A percentile compares a stretch with the other conserved stretches of the same genome.
Conservation (phyloP, 2,113 vertebrate species). For the Scophthalmus maximus region DNA sequence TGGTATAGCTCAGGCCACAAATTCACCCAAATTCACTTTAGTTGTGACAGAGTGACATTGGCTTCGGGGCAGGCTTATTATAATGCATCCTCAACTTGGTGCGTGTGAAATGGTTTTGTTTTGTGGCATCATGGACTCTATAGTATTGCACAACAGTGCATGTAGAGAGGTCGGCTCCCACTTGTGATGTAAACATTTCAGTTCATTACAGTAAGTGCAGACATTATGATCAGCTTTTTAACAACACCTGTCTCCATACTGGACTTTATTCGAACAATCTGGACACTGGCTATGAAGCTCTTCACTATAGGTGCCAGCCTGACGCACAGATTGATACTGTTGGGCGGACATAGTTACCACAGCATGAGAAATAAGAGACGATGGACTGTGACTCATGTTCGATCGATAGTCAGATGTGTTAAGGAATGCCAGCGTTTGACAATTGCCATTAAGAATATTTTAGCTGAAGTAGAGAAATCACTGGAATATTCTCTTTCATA, state of each 20-base stretch:
- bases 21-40: conserved; percentile 70
- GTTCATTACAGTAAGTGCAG: background rate
- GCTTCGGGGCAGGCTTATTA: conserved; percentile 44
- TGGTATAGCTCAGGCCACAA: conserved; percentile 68
- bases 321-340: background rate
- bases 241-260: background rate
- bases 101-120: background rate
- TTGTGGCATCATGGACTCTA: background rate
- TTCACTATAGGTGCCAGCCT: background rate
- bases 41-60: conserved; percentile 46
- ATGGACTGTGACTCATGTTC: background rate
- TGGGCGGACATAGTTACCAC: background rate
- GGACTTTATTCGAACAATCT: background rate
- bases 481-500: background rate
- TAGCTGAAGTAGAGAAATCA: background rate
- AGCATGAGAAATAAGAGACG: background rate
- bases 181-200: background rate
- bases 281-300: background rate
- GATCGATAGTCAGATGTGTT: background rate
- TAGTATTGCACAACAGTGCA: conserved; percentile 1
- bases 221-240: background rate
- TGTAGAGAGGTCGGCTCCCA: background rate
- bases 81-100: conserved; percentile 5
- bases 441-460: too few relatives aligned
- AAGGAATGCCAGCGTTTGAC: background rate